Evolutionary conservation across 2,888 invertebrate species (phyloP), one percentile per base, ranked within the genome.

Genomic region (Philereme vetulata): DNA sequence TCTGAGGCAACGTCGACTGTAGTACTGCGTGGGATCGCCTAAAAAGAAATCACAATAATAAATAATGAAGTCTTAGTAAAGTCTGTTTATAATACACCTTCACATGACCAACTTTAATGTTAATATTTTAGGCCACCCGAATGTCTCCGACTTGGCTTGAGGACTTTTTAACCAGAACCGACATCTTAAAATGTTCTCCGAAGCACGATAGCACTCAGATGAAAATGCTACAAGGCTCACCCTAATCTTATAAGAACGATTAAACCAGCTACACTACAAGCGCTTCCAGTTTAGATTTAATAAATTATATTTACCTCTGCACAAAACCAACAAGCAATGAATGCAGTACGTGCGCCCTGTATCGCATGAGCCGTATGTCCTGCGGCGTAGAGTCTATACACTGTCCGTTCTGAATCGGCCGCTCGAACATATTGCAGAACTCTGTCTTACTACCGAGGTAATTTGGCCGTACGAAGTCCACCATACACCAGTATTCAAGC

Each of bases 401-500:
- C 87, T 99, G 99, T 0, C 99, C 99, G 84, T 99, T 99, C 87
- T 97, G 98, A 72, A 99, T 99, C 0, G 99, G 99, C 9, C 98
- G 93, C 82, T 99, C 99, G 83, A 99, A 99, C 98, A 99, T 99
- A 83, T 99, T 98, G 77, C 97, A 96, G 85, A 99, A 99, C 85
- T 99, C 98, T 0, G 98, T 97, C 85, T 98, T 98, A 32, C 97
- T 97, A 61, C 99, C 99, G 43, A 99, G 93, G 86, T 98, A 99
- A 90, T 98, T 98, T 0, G 99, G 99, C 32, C 99, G 94, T 0
- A 99, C 99, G 87, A 99, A 99, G 83, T 99, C 99, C 0, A 99
- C 98, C 99, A 99, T 99, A 81, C 99, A 99, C 98, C 98, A 98
- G 84, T 98, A 98, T 81, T 98, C 98, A 57, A 98, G 90, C 11